These are phyloP conservation scores for Eurosta solidaginis DNA, from an alignment of 1,140 invertebrate species.

Conservation along the genomic window DNA sequence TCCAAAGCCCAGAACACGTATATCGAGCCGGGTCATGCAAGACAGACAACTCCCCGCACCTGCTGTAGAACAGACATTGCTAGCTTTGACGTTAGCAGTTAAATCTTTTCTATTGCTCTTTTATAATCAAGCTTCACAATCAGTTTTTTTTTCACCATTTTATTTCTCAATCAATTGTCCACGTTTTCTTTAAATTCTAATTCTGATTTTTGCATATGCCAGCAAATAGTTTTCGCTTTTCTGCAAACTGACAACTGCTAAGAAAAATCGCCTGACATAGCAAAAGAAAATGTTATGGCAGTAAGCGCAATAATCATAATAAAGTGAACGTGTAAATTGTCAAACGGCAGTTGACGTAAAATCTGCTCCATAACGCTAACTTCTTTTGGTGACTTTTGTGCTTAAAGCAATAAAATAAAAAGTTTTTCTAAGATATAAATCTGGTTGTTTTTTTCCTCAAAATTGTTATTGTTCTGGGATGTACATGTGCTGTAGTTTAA, in stretches of 20 bases:
- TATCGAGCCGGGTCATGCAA: too few relatives aligned
- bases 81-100: too few relatives aligned
- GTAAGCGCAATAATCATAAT: slow-evolving; percentile 27
- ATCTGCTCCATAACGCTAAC: not conserved
- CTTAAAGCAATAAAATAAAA: not conserved
- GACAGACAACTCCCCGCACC: too few relatives aligned
- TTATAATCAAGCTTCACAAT: not conserved
- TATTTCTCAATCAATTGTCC: not conserved
- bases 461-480: not conserved
- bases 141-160: not conserved
- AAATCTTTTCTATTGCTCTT: not conserved
- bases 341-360: not conserved
- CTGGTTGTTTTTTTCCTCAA: too few relatives aligned
- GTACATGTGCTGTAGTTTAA: not conserved
- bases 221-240: not conserved
- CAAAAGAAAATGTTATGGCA: not conserved
- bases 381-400: slow-evolving; percentile 1
- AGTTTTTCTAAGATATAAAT: not conserved
- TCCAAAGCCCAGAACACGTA: too few relatives aligned
- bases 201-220: slow-evolving; percentile 13
- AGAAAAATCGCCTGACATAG: not conserved
- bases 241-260: not conserved
- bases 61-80: too few relatives aligned
- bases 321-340: slow-evolving; percentile 21
- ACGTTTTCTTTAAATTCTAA: not conserved